Conservation (phyloP, 2,797 vertebrate species). For the Semotilus atromaculatus region DNA sequence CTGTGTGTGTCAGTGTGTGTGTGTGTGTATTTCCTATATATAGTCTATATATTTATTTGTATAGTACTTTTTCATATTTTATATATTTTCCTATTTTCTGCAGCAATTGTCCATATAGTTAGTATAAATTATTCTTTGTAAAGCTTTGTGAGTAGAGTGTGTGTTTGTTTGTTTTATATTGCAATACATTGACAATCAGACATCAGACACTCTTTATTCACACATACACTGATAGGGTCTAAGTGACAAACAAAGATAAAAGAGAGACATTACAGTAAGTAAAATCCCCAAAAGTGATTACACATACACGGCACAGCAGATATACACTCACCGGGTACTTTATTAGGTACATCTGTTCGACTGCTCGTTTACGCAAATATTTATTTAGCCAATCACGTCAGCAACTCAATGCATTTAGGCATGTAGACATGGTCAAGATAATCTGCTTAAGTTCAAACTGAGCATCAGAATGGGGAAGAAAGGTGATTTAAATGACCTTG, state of each 20-base stretch:
- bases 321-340: background rate
- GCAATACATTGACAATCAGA: background rate
- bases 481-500: background rate
- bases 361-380: background rate
- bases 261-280: background rate
- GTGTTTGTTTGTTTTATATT: background rate
- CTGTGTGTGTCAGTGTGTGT: no score
- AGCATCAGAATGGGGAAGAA: background rate
- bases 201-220: background rate
- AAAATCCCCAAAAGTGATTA: background rate
- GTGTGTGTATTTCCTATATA: no score
- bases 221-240: background rate
- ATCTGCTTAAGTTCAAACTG: background rate
- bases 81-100: background rate
- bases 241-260: background rate
- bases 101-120: background rate
- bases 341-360: background rate
- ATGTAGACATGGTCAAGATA: background rate
- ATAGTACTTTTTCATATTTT: no score
- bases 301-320: background rate
- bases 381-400: background rate
- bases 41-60: no score
- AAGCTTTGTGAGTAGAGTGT: background rate
- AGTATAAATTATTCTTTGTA: background rate
- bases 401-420: background rate